Percentiles rank a stretch among this genome's conserved stretches.
These are phyloP conservation scores for Denticeps clupeoides DNA, from an alignment of 2,797 vertebrate species.

Conservation along the genomic window DNA sequence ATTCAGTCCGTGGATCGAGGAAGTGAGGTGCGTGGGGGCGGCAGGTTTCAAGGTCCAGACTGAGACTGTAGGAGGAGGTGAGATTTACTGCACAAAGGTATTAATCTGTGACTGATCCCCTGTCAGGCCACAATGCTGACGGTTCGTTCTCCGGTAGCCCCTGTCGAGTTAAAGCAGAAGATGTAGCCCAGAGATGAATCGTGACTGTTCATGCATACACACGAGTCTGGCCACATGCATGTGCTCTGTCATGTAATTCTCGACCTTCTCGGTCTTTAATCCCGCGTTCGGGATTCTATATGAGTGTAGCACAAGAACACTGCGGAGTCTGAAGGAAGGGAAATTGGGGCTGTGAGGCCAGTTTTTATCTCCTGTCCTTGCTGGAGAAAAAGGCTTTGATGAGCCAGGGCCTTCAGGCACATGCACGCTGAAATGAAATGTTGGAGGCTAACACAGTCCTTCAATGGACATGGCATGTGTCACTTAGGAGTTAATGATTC, in stretches of 20 bases:
- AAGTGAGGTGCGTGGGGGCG: no score
- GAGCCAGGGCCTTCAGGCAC: slow-evolving; percentile 26
- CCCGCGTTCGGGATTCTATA: not conserved
- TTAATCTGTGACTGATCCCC: not conserved
- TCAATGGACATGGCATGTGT: no score
- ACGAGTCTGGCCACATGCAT: no score
- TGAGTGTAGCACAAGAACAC: not conserved
- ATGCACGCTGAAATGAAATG: not conserved
- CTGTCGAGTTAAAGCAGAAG: no score
- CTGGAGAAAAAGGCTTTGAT: slow-evolving; percentile 31
- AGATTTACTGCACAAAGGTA: not conserved
- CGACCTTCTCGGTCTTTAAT: no score
- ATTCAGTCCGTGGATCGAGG: not conserved
- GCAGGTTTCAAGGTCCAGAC: not conserved
- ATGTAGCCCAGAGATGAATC: no score
- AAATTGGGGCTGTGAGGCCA: slow-evolving; percentile 28
- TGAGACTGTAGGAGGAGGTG: not conserved
- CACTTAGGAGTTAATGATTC: no score
- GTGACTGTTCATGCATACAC: no score
- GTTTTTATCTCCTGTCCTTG: slow-evolving; percentile 29
- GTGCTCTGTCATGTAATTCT: no score
- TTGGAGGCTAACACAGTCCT: not conserved
- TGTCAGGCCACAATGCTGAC: not conserved
- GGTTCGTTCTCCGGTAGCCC: no score
- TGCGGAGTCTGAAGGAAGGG: slow-evolving; percentile 14